Percentiles rank a stretch among this genome's conserved stretches.
Evolutionary conservation across 2,113 vertebrate species (phyloP).

Genomic region (Limnothrissa miodon): DNA sequence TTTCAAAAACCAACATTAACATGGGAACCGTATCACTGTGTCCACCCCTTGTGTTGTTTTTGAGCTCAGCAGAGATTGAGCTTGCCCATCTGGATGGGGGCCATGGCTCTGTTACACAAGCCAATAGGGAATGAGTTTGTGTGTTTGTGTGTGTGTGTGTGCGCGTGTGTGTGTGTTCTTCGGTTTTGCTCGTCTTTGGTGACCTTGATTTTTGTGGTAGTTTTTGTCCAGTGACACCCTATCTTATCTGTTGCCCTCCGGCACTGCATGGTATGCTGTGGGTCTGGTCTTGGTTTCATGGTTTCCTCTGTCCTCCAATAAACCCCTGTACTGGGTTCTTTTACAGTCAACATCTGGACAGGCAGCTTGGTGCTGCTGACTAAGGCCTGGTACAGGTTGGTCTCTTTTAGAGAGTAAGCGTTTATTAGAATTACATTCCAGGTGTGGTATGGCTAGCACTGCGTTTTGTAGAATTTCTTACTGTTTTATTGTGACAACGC

Average conservation of each 20-base stretch:
- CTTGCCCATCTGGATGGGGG: neutral
- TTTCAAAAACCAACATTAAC: neutral
- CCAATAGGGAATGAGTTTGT: neutral
- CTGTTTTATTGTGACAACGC: neutral
- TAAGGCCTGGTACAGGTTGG: neutral
- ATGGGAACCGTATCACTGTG: neutral
- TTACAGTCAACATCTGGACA: neutral
- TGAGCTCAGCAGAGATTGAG: neutral
- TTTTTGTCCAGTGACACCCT: neutral
- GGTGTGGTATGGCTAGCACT: neutral
- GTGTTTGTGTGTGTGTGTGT: neutral
- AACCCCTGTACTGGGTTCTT: neutral
- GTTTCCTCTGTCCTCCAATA: neutral
- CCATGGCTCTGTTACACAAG: neutral
- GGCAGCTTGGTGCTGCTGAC: neutral
- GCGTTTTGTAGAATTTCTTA: neutral
- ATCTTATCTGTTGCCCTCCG: constrained; percentile 5
- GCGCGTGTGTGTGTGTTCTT: neutral
- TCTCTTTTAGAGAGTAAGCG: neutral
- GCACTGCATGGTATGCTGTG: neutral
- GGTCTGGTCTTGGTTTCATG: neutral
- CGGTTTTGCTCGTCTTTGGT: neutral
- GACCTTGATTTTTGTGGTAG: neutral
- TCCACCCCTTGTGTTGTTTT: neutral
- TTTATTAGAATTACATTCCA: neutral